Base-by-base conservation (phyloP, 2,797 vertebrate genomes). In the Scomberomorus guttatus region DNA sequence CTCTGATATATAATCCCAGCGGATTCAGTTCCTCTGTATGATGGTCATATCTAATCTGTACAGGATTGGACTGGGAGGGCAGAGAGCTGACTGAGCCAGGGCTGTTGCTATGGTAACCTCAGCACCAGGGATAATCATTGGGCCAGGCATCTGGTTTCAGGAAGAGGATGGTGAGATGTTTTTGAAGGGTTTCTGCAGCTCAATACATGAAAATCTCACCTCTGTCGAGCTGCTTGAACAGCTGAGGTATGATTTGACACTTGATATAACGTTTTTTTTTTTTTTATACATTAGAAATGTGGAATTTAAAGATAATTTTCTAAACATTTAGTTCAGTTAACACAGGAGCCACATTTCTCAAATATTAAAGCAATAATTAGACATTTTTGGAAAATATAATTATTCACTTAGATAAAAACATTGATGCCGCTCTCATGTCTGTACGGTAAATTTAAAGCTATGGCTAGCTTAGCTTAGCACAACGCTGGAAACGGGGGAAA, bases 91-190 rank as follows among this genome's bases (percentile, higher is more conserved):
- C 44, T 65, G 68, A 88, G 77, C 75, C 77, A 24, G 64, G 72
- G 70, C 77, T 82, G 90, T 92, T 89, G 82, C 89, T 79, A 90
- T 84, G 86, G 91, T 72, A 69, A 91, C 89, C 51, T 0, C 6
- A 54, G 51, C 79, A 66, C 55, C 46, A 29, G 62, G 59, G 83
- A 68, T 79, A 75, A 85, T 75, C 64, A 57, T 52, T 77, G 78
- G 72, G 12, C 51, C 56, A 66, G 55, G 62, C 61, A 11, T 82
- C 77, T 78, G 81, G 59, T 82, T 85, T 84, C 58, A 70, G 70
- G 60, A 62, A 39, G 74, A 62, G 22, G 55, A 20, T 25, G 52
- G 46, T 18, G 58, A 46, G 65, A 73, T 84, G 55, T 77, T 76
- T 77, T 27, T 76, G 37, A 52, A 69, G 18, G n/a, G 42, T 81